Evolutionary conservation across 2,797 vertebrate species (phyloP), one percentile per base, ranked within the genome.

Genomic region (Hydrolagus colliei): DNA sequence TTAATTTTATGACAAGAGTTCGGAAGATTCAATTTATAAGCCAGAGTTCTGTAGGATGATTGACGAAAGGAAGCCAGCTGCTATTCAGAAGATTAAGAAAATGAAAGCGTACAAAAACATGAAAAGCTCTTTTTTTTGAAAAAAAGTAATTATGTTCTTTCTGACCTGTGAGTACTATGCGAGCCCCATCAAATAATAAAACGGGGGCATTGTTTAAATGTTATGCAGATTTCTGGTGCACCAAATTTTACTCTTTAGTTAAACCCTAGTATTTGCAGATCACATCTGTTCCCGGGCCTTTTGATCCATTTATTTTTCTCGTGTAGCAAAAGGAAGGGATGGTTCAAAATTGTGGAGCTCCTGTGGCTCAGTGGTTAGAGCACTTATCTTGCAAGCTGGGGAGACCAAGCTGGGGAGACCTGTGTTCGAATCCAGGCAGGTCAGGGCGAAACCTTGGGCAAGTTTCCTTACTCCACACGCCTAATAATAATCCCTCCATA

Each of bases 1-100:
- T 71, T 84, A 84, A 35, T 84, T 84, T 68, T 71, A 84, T 84
- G 71, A 71, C 79, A 84, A 71, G 65, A 71, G 35, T 18, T 84
- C 41, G 32, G 41, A 80, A 52, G 65, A 35, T 84, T 71, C 79
- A 84, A 84, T 68, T 84, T 67, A 27, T 71, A 68, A 84, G 67
- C 65, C 12, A 52, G 20, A 18, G 79, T 61, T 71, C 79, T 35
- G 32, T 84, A 9, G 79, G 20, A 52, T 35, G 32, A 84, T 71
- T 84, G 65, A 84, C 79, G 71, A 84, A 35, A 84, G 65, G 63
- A 84, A 71, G 79, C 79, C 79, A 71, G 79, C 65, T 84, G 65
- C 52, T 84, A 68, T 67, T 71, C 79, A 84, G 79, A 84, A 84
- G 79, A 84, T 84, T 71, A 84, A 68, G 63, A 41, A 67, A 84